Base-by-base conservation (phyloP, 2,888 invertebrate species). In the Boloria selene region DNA sequence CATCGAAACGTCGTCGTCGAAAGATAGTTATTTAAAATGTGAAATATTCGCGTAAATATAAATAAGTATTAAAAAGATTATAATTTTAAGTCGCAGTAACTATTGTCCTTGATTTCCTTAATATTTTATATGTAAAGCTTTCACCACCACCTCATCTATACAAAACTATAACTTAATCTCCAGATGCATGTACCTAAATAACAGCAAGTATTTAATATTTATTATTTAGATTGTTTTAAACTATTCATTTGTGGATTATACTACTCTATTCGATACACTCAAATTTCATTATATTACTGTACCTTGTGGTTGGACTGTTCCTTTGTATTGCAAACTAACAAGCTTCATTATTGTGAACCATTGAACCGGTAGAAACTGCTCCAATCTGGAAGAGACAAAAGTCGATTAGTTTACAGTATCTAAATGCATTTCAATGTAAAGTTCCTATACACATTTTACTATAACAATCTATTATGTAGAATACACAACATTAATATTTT, bases 351-450 rank as follows among this genome's bases (percentile, higher is more conserved):
- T 72, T 64, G 65, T 59, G 74, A 75, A 73, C 74, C 71, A 73
- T 76, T 76, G 72, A 79, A 81, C 76, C 83, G 81, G 69, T 79
- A 79, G 68, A 78, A 80, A 77, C 81, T 77, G 79, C 80, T 81
- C 74, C 77, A 79, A 72, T 79, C 89, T 86, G 86, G 69, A 69
- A 71, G 54, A 87, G 81, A 67, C 64, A 80, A 82, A 75, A 65
- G 73, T 68, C 71, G 22, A 61, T 64, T 26, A 52, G 64, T 4
- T 55, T 14, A 18, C 22, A 14, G 2, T 13, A 42, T 16, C 52
- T 38, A 18, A 38, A 22, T 60, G 31, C 2, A 51, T 22, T 17
- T 60, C 10, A n/a, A 14, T 13, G 13, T 22, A 22, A 18, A 17
- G 52, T 31, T n/a, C n/a, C n/a, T n/a, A n/a, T n/a, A n/a, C n/a